Evolutionary conservation across 2,113 vertebrate species (phyloP).

Genomic region (Motacilla alba): DNA sequence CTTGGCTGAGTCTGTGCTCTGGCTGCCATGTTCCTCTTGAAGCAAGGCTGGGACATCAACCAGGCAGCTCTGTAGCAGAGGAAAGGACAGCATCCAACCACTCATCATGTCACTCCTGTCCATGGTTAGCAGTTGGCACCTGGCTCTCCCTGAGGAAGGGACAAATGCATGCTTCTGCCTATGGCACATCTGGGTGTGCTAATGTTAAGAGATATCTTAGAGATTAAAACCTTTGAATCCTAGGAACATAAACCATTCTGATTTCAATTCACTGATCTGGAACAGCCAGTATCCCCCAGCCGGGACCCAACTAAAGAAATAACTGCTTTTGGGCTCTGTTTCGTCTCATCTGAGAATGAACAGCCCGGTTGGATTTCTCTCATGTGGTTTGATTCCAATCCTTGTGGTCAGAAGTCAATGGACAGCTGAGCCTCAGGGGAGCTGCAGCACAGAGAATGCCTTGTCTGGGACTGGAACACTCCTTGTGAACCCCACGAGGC

Average conservation of each 20-base stretch:
- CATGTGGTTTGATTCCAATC: not conserved
- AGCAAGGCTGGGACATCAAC: not conserved
- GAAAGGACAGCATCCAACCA: not conserved
- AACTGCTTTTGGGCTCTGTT: not conserved
- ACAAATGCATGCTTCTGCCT: not conserved
- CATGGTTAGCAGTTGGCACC: accelerated
- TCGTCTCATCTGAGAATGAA: not conserved
- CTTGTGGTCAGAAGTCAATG: not conserved
- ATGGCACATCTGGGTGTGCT: not conserved
- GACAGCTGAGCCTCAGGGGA: not conserved
- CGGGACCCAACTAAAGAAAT: not conserved
- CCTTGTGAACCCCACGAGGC: not conserved
- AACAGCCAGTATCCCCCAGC: not conserved
- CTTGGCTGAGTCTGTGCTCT: not conserved
- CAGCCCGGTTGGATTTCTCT: not conserved
- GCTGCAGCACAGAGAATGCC: accelerated
- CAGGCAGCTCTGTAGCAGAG: accelerated
- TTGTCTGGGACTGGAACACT: not conserved
- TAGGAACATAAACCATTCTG: not conserved
- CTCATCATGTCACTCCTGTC: not conserved
- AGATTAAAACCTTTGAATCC: not conserved
- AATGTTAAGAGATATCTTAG: not conserved
- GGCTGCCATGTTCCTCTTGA: not conserved
- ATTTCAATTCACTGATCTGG: not conserved
- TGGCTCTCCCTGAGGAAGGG: not conserved